Evolutionary conservation across 2,888 invertebrate genomes (phyloP).

Genomic region (Drosophila vallismaia): DNA sequence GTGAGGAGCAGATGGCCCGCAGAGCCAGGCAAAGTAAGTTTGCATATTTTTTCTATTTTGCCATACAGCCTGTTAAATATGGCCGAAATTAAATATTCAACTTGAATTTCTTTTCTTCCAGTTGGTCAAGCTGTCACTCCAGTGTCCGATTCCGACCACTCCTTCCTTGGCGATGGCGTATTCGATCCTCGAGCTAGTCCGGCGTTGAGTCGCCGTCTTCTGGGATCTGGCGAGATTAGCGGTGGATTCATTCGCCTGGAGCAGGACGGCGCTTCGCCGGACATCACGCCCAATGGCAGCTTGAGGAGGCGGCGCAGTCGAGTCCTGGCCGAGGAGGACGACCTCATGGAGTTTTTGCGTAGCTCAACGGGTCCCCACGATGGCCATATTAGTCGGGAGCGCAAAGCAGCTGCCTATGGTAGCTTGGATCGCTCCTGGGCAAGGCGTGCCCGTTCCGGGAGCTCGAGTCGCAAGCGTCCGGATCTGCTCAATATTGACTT

Average conservation of each 20-base stretch:
- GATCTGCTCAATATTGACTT: constrained; percentile 90
- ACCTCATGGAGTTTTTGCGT: constrained; percentile 93
- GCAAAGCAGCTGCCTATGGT: constrained; percentile 88
- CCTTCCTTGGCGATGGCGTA: constrained; percentile 90
- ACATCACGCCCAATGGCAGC: constrained; percentile 95
- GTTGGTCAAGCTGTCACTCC: constrained; percentile 89
- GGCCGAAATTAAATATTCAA: neutral
- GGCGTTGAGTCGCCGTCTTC: constrained; percentile 87
- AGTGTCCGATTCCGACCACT: constrained; percentile 89
- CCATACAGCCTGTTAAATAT: no score
- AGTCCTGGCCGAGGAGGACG: constrained; percentile 92
- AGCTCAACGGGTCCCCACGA: constrained; percentile 90
- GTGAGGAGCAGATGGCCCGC: constrained; percentile 89
- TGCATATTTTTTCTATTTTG: neutral
- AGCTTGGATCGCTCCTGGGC: constrained; percentile 96
- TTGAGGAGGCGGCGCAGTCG: constrained; percentile 91
- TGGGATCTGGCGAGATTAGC: constrained; percentile 85
- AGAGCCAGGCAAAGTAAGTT: constrained; percentile 86
- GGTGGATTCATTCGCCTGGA: constrained; percentile 76
- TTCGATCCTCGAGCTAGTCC: constrained; percentile 91
- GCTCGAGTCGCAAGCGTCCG: constrained; percentile 90
- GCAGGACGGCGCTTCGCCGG: constrained; percentile 84
- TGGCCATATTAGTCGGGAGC: constrained; percentile 87
- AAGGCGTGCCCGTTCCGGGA: constrained; percentile 88
- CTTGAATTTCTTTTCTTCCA: constrained; percentile 57